Base-by-base conservation (phyloP, 2,888 invertebrate genomes). In the Acanthopleura granulata region DNA sequence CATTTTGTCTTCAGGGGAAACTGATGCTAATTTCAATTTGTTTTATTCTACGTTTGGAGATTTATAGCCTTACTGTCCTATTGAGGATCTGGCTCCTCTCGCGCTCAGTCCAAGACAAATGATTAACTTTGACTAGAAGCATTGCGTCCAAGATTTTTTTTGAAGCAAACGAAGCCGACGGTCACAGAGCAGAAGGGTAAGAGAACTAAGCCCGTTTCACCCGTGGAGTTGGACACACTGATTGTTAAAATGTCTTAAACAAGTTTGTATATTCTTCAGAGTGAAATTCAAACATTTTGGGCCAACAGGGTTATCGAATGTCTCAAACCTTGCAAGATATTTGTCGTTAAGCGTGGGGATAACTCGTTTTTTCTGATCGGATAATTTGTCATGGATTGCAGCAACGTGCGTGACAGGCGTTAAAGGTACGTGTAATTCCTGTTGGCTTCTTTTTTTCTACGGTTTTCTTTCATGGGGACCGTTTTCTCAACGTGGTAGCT, bases 121-220 rank as follows among this genome's bases (percentile, higher is more conserved):
- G 12, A 29, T 70, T 70, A 27, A 70, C 22, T 30, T 70, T 70
- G 22, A 70, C 70, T 29, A 70, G 29, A 12, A 70, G 12, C 12
- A 70, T 12, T 70, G 70, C 25, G 12, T 70, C 70, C 30, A 70
- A 16, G 49, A 11, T 29, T 12, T 70, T 70, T 12, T 70, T n/a
- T n/a, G 70, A 29, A 15, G 14, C 29, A 70, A 29, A 30, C 12
- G 15, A 12, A 70, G 70, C 29, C 49, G 6, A 9, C 49, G 29
- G 25, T 74, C 50, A 49, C 9, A 11, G 27, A 74, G 49, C n/a
- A 74, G 14, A n/a, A 57, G 22, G n/a, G 74, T 74, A 15, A 74
- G 74, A 14, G 57, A 25, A 25, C 74, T 74, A 74, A 74, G 27
- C 66, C 62, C 25, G 11, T 66, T 29, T 74, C 74, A 9, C 66